Base-by-base conservation (phyloP, 1,140 invertebrate species). In the Drosophila quadrilineata region DNA sequence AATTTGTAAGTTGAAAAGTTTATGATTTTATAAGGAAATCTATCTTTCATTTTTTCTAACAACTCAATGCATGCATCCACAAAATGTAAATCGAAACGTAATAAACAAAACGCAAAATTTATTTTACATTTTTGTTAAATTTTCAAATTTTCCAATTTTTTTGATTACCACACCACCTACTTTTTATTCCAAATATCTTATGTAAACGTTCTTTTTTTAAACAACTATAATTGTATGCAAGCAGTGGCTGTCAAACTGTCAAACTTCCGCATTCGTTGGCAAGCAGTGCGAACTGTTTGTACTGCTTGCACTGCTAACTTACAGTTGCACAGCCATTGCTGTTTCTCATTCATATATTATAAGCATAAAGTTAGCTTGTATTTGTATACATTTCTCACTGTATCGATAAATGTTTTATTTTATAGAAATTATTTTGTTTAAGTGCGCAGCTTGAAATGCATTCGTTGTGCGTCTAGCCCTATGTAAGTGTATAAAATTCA, bases 361-460 rank as follows among this genome's bases (percentile, higher is more conserved):
- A 71, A n/a, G n/a, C n/a, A n/a, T n/a, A n/a, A n/a, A n/a, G n/a
- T n/a, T n/a, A n/a, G n/a, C n/a, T 58, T 59, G 38, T 50, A 31
- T 48, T 54, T 21, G n/a, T 35, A 28, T 26, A 22, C 35, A 36
- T 16, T 56, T 69, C 33, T 3, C 26, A 28, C 9, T n/a, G n/a
- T n/a, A n/a, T n/a, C n/a, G n/a, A n/a, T n/a, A n/a, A n/a, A n/a
- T n/a, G n/a, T 53, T 53, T 12, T 26, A 45, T 29, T 53, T 52
- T 62, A 57, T 54, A 35, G 28, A 48, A 68, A 71, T 41, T 53
- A n/a, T 17, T 14, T 40, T 56, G 35, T 24, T 52, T 62, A 36
- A 40, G 53, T 67, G 71, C 53, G 57, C 52, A 45, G 71, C 71
- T 80, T 82, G 75, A 82, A 80, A 75, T 71, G 71, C 67, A 50